These are phyloP conservation scores for Pseudomyrmex dendroicus DNA, from an alignment of 1,140 invertebrate species.

Conservation along the genomic window DNA sequence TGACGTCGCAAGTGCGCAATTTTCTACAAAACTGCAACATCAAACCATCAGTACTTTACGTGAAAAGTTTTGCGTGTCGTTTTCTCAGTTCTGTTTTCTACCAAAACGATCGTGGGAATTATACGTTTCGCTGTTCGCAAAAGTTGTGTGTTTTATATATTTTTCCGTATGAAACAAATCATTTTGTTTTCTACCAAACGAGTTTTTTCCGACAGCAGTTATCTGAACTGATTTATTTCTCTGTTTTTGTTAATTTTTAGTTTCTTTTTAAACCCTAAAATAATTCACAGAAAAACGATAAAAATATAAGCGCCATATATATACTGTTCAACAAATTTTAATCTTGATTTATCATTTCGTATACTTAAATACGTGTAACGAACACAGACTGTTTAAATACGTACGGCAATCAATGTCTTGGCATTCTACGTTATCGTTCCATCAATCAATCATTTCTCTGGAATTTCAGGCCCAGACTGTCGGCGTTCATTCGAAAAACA, in stretches of 20 bases:
- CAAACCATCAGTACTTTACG: conserved; percentile 16
- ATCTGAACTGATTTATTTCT: not conserved
- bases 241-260: not conserved
- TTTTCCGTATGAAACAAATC: not conserved
- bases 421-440: conserved; percentile 22
- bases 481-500: conserved; percentile 90
- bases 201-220: not conserved
- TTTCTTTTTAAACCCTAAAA: not conserved
- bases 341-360: not conserved
- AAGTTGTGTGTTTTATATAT: not conserved
- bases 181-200: not conserved
- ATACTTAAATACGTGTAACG: not conserved
- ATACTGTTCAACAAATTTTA: not conserved
- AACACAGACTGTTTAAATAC: conserved; percentile 2
- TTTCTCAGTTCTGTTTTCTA: not conserved
- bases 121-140: not conserved
- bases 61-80: conserved; percentile 8
- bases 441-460: not conserved
- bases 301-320: not conserved
- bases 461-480: conserved; percentile 87
- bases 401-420: not conserved
- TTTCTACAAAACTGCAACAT: conserved; percentile 29
- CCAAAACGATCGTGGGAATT: not conserved
- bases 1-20: conserved; percentile 49
- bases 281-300: not conserved